phyloP scores from a whole-genome alignment of 2,113 vertebrate species.

The Macrotis lagotis region DNA sequence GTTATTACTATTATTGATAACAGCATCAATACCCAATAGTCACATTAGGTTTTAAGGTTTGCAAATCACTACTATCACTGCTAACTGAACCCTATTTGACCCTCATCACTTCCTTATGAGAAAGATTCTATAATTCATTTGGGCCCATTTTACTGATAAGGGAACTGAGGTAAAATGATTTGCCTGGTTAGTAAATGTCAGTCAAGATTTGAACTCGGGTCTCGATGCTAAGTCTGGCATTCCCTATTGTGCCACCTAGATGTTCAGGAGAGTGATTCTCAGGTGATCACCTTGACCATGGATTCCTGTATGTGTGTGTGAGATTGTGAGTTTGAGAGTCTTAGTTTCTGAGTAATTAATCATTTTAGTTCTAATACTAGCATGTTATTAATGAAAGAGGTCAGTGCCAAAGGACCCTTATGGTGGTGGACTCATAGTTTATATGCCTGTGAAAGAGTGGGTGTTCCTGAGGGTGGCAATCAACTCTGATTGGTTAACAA shows the following conservation, averaged over 20 bases:
- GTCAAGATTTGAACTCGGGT: background rate
- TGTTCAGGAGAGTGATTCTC: background rate
- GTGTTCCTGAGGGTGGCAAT: no score
- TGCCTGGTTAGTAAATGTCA: background rate
- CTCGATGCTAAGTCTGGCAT: background rate
- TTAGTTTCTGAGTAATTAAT: no score
- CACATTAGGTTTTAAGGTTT: background rate
- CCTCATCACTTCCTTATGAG: background rate
- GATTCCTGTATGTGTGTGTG: background rate
- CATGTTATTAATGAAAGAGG: no score
- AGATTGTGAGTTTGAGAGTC: no score
- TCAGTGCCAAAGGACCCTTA: no score
- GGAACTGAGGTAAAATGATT: background rate
- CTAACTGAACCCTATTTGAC: background rate
- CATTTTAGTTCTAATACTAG: no score
- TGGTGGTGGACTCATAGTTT: no score
- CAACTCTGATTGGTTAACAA: no score
- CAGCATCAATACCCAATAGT: background rate
- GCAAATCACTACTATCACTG: background rate
- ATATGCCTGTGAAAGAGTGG: no score
- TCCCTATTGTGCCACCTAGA: background rate
- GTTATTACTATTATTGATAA: background rate
- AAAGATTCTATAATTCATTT: background rate
- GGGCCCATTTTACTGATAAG: background rate
- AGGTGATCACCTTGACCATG: background rate